Evolutionary conservation across 2,888 invertebrate species (phyloP), one percentile per base, ranked within the genome.

Genomic region (Bimastos eiseni): DNA sequence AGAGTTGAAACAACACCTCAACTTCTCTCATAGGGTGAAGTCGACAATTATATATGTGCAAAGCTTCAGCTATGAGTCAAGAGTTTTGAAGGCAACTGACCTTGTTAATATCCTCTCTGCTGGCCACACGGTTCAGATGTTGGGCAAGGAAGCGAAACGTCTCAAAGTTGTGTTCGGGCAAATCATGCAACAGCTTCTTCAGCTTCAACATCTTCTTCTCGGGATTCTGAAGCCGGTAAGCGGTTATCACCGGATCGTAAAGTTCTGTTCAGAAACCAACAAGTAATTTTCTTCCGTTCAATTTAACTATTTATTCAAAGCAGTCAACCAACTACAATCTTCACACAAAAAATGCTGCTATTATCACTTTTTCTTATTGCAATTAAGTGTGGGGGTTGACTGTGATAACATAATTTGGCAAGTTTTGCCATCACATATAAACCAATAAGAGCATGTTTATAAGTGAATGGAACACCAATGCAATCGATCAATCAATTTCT

Each of bases 241-340:
- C 98, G 94, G 98, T 97, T 92, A 99, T 99, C 94, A 99, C 98
- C 93, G 96, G 96, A n/a, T 97, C 97, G 95, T 99, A 99, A 92
- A 98, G 96, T 91, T 97, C 97, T 91, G 97, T 36, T 90, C 90
- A 34, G 34, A 90, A 49, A 90, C 37, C 6, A 36, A 33, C 6
- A 11, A 34, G 3, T 44, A 44, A 38, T 37, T 19, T 38, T 8
- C 15, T 84, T 24, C 17, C 15, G 2, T 30, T n/a, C n/a, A 30
- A 17, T 13, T 5, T 4, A 70, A n/a, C 13, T n/a, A 70, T 4
- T 70, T 49, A 49, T 49, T 49, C 49, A 49, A 41, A 41, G 41
- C 49, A 49, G 49, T 49, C 49, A 70, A 70, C n/a, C 70, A 70
- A 70, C 21, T 49, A 49, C 21, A 24, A 21, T 49, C 49, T 5